Conservation (phyloP, 2,113 vertebrate species). For the Gnathonemus echidnorhynchus region DNA sequence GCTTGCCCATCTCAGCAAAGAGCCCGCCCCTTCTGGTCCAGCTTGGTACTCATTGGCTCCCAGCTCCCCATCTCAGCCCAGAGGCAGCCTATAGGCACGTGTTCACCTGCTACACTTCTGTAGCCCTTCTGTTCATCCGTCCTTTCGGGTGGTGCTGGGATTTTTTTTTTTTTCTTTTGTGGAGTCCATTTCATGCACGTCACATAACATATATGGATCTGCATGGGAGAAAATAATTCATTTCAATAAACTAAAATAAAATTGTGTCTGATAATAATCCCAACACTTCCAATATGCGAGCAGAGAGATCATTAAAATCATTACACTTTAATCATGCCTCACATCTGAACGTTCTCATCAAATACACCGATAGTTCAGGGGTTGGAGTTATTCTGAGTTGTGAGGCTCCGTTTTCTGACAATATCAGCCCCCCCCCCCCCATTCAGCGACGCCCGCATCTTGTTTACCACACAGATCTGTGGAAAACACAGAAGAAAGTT, state of each 20-base stretch:
- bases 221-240: neutral
- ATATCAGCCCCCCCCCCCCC: neutral
- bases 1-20: neutral
- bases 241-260: neutral
- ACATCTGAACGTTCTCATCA: slow-evolving; percentile 18
- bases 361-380: slow-evolving; percentile 52
- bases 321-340: neutral
- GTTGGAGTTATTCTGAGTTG: slow-evolving; percentile 56
- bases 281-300: neutral
- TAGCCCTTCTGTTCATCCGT: slow-evolving; percentile 1
- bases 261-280: neutral
- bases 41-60: neutral
- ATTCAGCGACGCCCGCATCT: slow-evolving; percentile 27
- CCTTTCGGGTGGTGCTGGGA: slow-evolving; percentile 27
- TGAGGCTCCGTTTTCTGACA: slow-evolving; percentile 32
- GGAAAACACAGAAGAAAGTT: slow-evolving; percentile 49
- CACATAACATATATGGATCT: neutral
- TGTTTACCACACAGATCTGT: slow-evolving; percentile 51
- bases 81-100: neutral
- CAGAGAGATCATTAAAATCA: neutral
- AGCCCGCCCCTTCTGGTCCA: neutral
- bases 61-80: neutral
- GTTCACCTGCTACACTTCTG: neutral
- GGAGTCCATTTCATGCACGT: neutral
- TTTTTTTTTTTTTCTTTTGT: neutral